Evolutionary conservation across 2,888 invertebrate genomes (phyloP), one percentile per base, ranked within the genome.

Genomic region (Uropetala carovei): DNA sequence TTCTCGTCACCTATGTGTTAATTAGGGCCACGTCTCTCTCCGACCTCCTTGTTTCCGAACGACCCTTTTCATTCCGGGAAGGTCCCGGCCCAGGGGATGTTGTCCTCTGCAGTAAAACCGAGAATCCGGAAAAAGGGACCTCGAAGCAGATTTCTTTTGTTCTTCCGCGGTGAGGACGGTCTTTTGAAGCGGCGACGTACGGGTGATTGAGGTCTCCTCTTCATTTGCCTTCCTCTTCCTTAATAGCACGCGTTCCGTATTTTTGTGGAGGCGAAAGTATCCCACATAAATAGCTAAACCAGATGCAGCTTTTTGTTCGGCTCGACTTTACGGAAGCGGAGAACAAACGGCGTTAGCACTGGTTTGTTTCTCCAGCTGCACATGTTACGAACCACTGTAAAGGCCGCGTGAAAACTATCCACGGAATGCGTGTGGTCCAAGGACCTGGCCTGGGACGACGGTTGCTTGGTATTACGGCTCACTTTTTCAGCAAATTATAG

Each of bases 341-440:
- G 43, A 5, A 43, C 5, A 43, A 43, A 43, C 5, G 43, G 43
- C 43, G 43, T 43, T 43, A 43, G 3, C 43, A 43, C 43, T 22
- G 22, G 75, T 75, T 75, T 75, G 75, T 75, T 75, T 75, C 75
- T 75, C 27, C 75, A 75, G 75, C 75, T 75, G 22, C 75, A 75
- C 22, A 27, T 75, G 75, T 75, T 75, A 27, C 75, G 10, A 75
- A 43, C 43, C 43, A 22, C 11, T 75, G 75, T 22, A 75, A 75
- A 13, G 75, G 22, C 27, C 27, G 22, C 27, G 75, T 75, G 75
- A 27, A 27, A 75, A 75, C 75, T 75, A 43, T 75, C 22, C 75
- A 13, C 75, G 22, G 75, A 3, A 43, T 43, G 43, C 43, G 75
- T 75, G 75, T 75, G 75, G 75, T 75, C 75, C 75, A 18, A 1